Conservation (phyloP, 2,797 vertebrate species). For the Micrastur ruficollis region DNA sequence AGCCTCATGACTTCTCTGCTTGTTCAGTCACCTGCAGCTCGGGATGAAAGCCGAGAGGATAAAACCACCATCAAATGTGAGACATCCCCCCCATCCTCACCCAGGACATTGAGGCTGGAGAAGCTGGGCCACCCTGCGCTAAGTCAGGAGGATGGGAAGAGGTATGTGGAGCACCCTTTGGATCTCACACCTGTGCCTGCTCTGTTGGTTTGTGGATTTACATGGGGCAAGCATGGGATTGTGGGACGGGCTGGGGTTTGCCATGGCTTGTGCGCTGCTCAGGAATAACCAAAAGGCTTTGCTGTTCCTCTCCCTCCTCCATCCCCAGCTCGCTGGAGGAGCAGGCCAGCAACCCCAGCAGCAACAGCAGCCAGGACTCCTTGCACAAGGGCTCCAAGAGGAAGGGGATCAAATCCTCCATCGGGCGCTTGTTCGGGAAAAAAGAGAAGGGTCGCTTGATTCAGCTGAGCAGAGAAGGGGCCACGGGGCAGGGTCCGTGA, state of each 20-base stretch:
- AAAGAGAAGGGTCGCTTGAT: slow-evolving; percentile 92
- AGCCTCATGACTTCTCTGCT: slow-evolving; percentile 56
- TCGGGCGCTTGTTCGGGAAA: slow-evolving; percentile 93
- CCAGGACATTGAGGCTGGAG: slow-evolving; percentile 88
- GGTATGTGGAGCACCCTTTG: slow-evolving; percentile 70
- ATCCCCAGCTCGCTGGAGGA: slow-evolving; percentile 73
- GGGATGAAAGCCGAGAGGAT: slow-evolving; percentile 88
- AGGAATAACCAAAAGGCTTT: background rate
- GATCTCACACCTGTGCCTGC: background rate
- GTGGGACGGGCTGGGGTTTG: background rate
- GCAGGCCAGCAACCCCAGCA: slow-evolving; percentile 77
- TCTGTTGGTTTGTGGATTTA: background rate
- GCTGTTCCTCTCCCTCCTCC: slow-evolving; percentile 24
- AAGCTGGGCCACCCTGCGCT: slow-evolving; percentile 88
- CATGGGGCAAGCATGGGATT: accelerated
- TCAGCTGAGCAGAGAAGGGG: slow-evolving; percentile 84
- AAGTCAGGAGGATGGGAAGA: slow-evolving; percentile 91
- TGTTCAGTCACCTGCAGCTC: slow-evolving; percentile 88
- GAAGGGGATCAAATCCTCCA: slow-evolving; percentile 95
- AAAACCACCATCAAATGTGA: slow-evolving; percentile 98
- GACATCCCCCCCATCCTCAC: slow-evolving; percentile 93
- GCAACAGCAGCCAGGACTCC: slow-evolving; percentile 79
- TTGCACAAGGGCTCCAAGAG: slow-evolving; percentile 86
- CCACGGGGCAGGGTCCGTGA: slow-evolving; percentile 75
- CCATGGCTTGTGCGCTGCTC: background rate